These are phyloP conservation scores for Drosophila paranaensis DNA, from an alignment of 2,888 invertebrate species.

Conservation along the genomic window DNA sequence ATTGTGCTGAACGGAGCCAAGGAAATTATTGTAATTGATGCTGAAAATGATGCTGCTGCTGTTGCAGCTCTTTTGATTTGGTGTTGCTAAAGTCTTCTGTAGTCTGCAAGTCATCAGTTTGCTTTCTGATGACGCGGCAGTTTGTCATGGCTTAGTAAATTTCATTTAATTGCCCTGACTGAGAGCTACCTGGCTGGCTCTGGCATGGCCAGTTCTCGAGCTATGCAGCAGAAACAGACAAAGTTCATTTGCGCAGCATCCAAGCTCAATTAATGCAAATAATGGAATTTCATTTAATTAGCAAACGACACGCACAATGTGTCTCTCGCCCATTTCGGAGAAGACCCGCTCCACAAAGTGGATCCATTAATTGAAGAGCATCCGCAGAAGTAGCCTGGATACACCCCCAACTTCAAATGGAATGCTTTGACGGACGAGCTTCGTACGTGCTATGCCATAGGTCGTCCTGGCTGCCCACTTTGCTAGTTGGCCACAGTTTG, in stretches of 20 bases:
- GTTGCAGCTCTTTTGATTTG: conserved; percentile 36
- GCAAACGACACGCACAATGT: conserved; percentile 46
- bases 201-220: not conserved
- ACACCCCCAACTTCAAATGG: not conserved
- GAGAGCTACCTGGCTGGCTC: not conserved
- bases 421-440: conserved; percentile 41
- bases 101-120: conserved; percentile 9
- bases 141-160: conserved; percentile 35
- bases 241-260: conserved; percentile 34
- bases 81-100: conserved; percentile 22
- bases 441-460: conserved; percentile 61
- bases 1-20: conserved; percentile 14
- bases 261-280: conserved; percentile 63
- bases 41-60: conserved; percentile 21
- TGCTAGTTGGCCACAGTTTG: conserved; percentile 53
- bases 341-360: not conserved
- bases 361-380: conserved; percentile 45
- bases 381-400: not conserved
- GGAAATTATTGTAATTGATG: conserved; percentile 65
- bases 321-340: not conserved
- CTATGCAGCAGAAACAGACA: not conserved
- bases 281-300: conserved; percentile 77
- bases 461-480: conserved; percentile 29
- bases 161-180: conserved; percentile 54
- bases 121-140: conserved; percentile 58